A percentile compares a stretch with the other conserved stretches of the same genome.
Conservation (phyloP, 2,797 vertebrate species). For the Hypotaenidia philippensis region DNA sequence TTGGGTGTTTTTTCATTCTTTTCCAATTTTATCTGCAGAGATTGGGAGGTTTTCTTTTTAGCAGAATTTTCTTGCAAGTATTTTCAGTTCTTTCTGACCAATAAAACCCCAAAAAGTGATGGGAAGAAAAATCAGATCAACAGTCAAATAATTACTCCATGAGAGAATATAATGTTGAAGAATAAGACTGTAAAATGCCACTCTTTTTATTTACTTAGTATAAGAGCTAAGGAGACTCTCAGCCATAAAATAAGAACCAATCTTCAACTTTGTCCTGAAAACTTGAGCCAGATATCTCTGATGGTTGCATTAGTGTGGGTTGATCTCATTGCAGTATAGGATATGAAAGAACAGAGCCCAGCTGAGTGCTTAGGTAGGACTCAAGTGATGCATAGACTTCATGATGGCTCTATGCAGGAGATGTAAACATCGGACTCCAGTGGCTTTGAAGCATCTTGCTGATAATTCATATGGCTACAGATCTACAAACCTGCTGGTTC, state of each 20-base stretch:
- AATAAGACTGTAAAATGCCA: background rate
- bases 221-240: background rate
- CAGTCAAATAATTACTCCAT: background rate
- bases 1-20: background rate
- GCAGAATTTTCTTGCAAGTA: background rate
- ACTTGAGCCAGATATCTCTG: background rate
- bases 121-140: background rate
- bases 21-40: background rate
- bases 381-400: constrained; percentile 4
- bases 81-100: background rate
- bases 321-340: background rate
- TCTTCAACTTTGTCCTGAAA: background rate
- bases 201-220: background rate
- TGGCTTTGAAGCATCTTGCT: constrained; percentile 44
- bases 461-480: constrained; percentile 58
- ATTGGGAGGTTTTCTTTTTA: background rate
- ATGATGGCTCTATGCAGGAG: constrained; percentile 2
- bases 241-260: background rate
- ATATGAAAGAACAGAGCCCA: background rate
- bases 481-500: constrained; percentile 64
- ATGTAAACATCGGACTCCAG: constrained; percentile 24
- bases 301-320: background rate
- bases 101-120: background rate
- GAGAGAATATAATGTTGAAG: background rate
- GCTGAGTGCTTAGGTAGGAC: background rate